phyloP scores from a whole-genome alignment of 2,888 invertebrate genomes.

The Cheilosia grossa region DNA sequence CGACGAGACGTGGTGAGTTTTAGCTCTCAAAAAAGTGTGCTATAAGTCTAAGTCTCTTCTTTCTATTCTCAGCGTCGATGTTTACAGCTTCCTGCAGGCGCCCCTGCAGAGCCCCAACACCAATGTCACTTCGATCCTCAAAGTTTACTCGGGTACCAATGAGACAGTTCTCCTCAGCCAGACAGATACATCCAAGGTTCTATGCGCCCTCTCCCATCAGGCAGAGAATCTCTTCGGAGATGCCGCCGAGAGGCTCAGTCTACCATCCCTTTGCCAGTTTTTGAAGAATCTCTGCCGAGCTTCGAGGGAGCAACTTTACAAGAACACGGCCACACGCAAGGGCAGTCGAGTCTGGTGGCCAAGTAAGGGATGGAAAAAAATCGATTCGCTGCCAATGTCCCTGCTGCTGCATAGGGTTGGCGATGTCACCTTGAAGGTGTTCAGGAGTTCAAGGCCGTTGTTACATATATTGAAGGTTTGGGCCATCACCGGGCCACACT shows the following conservation, averaged over 20 bases:
- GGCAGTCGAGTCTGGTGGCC: constrained; percentile 83
- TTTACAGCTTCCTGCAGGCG: constrained; percentile 91
- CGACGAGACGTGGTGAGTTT: constrained; percentile 89
- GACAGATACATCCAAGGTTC: constrained; percentile 93
- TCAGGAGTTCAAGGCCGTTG: constrained; percentile 93
- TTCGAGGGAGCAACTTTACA: constrained; percentile 89
- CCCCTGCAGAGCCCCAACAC: constrained; percentile 87
- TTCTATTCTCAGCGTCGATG: constrained; percentile 87
- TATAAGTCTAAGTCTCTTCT: not conserved
- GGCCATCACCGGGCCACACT: constrained; percentile 96
- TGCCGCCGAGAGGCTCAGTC: constrained; percentile 93
- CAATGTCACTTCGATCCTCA: constrained; percentile 83
- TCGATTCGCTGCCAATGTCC: constrained; percentile 84
- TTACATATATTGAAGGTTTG: constrained; percentile 96
- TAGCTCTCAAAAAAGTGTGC: not conserved
- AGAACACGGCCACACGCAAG: constrained; percentile 84
- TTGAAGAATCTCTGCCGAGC: constrained; percentile 92
- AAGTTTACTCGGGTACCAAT: constrained; percentile 82
- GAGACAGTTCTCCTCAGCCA: constrained; percentile 87
- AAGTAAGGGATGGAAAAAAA: constrained; percentile 83
- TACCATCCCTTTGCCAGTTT: constrained; percentile 93
- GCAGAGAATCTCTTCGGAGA: constrained; percentile 96
- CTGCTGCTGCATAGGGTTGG: constrained; percentile 92
- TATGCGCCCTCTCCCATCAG: constrained; percentile 94
- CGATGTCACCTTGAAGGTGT: constrained; percentile 93